Evolutionary conservation across 1,140 invertebrate species (phyloP).

Genomic region (Drosophila baimaii): DNA sequence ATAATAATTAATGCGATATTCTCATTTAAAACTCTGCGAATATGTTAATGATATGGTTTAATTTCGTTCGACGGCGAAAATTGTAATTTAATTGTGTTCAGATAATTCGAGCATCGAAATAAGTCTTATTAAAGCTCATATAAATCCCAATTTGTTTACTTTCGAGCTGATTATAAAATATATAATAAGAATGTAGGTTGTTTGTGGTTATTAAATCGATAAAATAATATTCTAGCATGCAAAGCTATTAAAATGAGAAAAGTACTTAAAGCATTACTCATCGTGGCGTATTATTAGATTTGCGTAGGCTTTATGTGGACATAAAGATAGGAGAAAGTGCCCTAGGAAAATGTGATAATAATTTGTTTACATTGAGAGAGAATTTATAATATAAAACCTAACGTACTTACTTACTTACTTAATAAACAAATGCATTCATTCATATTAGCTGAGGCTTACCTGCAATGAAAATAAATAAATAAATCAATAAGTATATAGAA

Average conservation of each 20-base stretch:
- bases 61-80: conserved; percentile 18
- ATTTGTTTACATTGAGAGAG: too few relatives aligned
- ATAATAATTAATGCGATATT: conserved; percentile 54
- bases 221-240: not conserved
- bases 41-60: conserved; percentile 43
- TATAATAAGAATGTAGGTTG: not conserved
- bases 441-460: conserved; percentile 34
- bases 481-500: not conserved
- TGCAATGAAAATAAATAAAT: conserved; percentile 24
- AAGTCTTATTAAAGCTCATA: conserved; percentile 60
- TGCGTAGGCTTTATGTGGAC: too few relatives aligned
- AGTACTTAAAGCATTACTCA: not conserved
- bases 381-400: too few relatives aligned
- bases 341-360: too few relatives aligned
- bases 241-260: not conserved
- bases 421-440: not conserved
- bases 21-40: conserved; percentile 51
- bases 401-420: not conserved
- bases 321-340: not conserved
- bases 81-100: conserved; percentile 59
- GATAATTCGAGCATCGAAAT: conserved; percentile 58
- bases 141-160: conserved; percentile 58
- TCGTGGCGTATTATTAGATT: not conserved
- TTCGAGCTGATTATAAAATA: conserved; percentile 8
- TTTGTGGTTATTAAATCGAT: not conserved